Percentiles rank a stretch among this genome's conserved stretches.
Evolutionary conservation across 2,113 vertebrate genomes (phyloP).

Genomic region (Camelus dromedarius): DNA sequence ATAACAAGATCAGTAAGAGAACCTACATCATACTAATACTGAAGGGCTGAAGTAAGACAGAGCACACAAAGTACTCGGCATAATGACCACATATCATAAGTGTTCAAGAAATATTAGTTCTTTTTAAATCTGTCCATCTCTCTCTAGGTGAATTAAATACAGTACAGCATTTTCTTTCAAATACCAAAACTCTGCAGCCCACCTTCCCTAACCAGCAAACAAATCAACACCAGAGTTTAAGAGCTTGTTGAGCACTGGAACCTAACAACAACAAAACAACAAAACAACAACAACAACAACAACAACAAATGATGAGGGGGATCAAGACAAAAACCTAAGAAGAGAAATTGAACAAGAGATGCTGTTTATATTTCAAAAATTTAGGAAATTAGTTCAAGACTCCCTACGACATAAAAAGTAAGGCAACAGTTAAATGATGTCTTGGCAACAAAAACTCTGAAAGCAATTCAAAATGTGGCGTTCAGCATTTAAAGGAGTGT

Average conservation of each 20-base stretch:
- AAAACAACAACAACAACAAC: background rate
- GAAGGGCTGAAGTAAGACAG: background rate
- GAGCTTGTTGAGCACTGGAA: background rate
- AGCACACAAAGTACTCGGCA: background rate
- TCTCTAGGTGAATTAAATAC: background rate
- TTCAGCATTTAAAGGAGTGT: background rate
- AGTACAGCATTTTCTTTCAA: background rate
- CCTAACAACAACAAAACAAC: background rate
- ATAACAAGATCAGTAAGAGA: background rate
- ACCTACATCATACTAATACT: background rate
- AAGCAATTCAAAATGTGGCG: background rate
- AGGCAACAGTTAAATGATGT: background rate
- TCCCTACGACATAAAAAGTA: background rate
- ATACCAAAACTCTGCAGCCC: background rate
- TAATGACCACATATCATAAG: background rate
- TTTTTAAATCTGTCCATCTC: background rate
- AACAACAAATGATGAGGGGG: background rate
- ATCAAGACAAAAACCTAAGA: background rate
- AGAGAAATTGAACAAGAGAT: background rate
- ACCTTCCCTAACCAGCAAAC: background rate
- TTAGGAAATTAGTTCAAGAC: background rate
- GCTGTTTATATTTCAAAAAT: background rate
- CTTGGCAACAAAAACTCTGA: background rate
- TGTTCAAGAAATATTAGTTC: background rate
- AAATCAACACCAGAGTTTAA: background rate